These are phyloP conservation scores for Pollimyrus isidori DNA, from an alignment of 2,113 vertebrate genomes.

Conservation along the genomic window DNA sequence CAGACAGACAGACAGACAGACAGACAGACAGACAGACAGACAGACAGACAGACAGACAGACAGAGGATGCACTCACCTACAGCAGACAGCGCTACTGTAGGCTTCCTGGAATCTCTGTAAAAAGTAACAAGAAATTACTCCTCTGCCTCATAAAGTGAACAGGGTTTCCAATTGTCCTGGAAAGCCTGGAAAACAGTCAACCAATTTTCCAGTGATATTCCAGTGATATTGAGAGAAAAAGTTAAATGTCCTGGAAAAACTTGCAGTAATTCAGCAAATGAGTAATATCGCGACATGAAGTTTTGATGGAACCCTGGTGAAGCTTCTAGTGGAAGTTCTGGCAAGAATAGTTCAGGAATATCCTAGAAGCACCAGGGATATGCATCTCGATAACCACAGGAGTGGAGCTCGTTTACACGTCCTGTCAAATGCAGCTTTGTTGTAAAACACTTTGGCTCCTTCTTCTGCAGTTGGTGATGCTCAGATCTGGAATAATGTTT, in stretches of 20 bases:
- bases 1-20: background rate
- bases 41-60: background rate
- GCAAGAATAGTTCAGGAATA: background rate
- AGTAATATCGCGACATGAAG: too few species aligned
- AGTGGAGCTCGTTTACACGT: background rate
- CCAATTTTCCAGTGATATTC: too few species aligned
- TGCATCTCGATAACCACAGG: background rate
- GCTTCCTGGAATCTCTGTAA: slow-evolving; percentile 89
- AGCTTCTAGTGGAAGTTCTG: background rate
- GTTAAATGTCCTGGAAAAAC: too few species aligned
- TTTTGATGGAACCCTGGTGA: background rate
- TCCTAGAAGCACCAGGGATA: background rate
- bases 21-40: too few species aligned
- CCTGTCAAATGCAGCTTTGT: background rate
- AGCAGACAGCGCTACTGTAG: slow-evolving; percentile 79
- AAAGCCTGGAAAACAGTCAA: too few species aligned
- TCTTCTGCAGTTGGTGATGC: background rate
- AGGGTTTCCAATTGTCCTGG: too few species aligned
- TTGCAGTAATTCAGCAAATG: too few species aligned
- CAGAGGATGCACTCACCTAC: slow-evolving; percentile 72
- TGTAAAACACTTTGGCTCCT: background rate
- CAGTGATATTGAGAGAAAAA: too few species aligned
- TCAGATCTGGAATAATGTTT: background rate
- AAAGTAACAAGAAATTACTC: slow-evolving; percentile 12
- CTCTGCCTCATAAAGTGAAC: background rate